A percentile compares a stretch with the other conserved stretches of the same genome.
Evolutionary conservation across 2,797 vertebrate species (phyloP).

Genomic region (Urophycis tenuis): DNA sequence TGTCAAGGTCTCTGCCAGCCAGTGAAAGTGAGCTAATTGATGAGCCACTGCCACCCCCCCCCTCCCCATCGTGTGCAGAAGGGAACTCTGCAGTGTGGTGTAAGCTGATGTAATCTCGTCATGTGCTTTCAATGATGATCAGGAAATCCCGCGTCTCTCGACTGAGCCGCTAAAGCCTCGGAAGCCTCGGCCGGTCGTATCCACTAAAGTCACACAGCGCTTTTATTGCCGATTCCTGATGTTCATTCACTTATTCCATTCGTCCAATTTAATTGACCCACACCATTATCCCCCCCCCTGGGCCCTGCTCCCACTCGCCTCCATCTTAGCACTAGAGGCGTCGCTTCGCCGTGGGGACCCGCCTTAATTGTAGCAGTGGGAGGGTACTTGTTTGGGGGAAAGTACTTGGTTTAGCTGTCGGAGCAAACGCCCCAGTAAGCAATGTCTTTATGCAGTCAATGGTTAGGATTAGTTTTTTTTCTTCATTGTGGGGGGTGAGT

Average conservation of each 20-base stretch:
- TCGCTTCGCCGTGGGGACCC: too few relatives aligned
- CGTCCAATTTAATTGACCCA: background rate
- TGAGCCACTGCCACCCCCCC: too few relatives aligned
- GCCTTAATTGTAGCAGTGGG: too few relatives aligned
- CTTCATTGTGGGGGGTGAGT: too few relatives aligned
- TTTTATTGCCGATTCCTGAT: background rate
- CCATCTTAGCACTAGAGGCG: background rate
- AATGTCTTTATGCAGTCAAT: too few relatives aligned
- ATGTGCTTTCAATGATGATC: constrained; percentile 47
- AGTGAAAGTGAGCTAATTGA: constrained; percentile 8
- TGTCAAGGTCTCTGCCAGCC: background rate
- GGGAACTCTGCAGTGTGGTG: constrained; percentile 28
- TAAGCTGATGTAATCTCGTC: constrained; percentile 42
- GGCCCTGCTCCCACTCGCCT: too few relatives aligned
- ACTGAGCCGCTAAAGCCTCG: constrained; percentile 19
- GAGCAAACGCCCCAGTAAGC: too few relatives aligned
- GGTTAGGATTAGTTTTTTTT: too few relatives aligned
- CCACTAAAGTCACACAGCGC: background rate
- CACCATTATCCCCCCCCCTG: background rate
- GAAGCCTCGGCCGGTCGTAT: background rate
- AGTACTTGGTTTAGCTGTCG: too few relatives aligned
- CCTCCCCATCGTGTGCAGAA: background rate
- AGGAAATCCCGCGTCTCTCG: constrained; percentile 29
- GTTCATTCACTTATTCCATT: background rate
- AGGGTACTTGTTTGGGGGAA: too few relatives aligned